Percentiles rank a stretch among this genome's conserved stretches.
These are phyloP conservation scores for Rhaphigaster nebulosa DNA, from an alignment of 2,888 invertebrate genomes.

Conservation along the genomic window DNA sequence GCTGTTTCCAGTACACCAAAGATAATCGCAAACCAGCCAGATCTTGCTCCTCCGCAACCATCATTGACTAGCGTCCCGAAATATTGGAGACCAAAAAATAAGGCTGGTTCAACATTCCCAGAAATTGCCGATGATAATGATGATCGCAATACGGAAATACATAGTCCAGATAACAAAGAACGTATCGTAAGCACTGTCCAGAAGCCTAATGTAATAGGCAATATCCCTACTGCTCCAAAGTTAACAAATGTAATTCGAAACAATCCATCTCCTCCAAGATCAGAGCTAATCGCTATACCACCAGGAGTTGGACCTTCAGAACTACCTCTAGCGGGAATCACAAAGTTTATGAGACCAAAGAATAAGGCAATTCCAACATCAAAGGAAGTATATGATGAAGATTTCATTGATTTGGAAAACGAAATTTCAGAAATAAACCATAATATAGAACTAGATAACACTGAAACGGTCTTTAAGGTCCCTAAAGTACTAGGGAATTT, in stretches of 20 bases:
- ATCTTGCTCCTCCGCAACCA: not conserved
- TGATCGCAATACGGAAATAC: not conserved
- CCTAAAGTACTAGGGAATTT: not conserved
- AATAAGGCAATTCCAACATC: not conserved
- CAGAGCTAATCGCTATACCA: not conserved
- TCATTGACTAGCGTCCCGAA: not conserved
- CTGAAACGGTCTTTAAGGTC: not conserved
- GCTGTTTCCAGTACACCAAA: too few relatives aligned
- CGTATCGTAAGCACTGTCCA: not conserved
- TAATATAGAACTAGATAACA: not conserved
- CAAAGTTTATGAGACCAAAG: not conserved
- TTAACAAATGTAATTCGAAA: not conserved
- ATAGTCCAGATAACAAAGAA: not conserved
- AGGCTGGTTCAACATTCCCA: too few relatives aligned
- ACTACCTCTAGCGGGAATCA: not conserved
- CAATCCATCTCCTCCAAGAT: not conserved
- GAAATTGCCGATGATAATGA: not conserved
- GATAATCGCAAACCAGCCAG: too few relatives aligned
- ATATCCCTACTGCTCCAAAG: not conserved
- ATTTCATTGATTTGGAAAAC: not conserved
- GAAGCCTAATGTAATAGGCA: not conserved
- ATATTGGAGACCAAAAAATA: too few relatives aligned
- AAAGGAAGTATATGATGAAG: not conserved
- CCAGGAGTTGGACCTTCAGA: not conserved
- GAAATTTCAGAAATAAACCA: not conserved